These are phyloP conservation scores for Papilio gigon DNA, from an alignment of 2,888 invertebrate species.

Conservation along the genomic window DNA sequence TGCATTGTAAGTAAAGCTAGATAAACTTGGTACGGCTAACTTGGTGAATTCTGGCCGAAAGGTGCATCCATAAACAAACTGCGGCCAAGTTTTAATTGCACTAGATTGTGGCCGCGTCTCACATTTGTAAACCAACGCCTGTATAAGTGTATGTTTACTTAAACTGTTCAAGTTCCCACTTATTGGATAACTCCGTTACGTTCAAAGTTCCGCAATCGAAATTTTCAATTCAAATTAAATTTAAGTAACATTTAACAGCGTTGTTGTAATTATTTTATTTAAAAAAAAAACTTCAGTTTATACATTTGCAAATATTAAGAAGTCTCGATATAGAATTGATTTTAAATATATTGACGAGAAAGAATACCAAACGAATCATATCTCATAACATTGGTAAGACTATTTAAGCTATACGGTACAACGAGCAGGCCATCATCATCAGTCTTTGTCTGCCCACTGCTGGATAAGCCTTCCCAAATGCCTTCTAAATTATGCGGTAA, in stretches of 20 bases:
- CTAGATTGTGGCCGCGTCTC: slow-evolving; percentile 63
- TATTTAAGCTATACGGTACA: neutral
- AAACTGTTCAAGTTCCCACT: slow-evolving; percentile 39
- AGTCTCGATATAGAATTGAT: too few relatives aligned
- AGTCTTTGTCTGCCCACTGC: too few relatives aligned
- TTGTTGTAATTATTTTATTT: too few relatives aligned
- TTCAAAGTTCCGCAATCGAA: slow-evolving; percentile 6
- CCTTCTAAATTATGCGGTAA: too few relatives aligned
- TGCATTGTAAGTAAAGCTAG: slow-evolving; percentile 67
- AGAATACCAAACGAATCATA: neutral
- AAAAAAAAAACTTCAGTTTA: neutral
- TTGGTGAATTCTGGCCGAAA: slow-evolving; percentile 68
- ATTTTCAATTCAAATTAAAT: slow-evolving; percentile 29
- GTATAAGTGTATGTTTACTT: slow-evolving; percentile 41
- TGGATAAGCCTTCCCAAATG: too few relatives aligned
- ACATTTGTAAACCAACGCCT: slow-evolving; percentile 48
- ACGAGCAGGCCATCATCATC: too few relatives aligned
- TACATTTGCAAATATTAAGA: neutral
- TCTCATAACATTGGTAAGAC: neutral
- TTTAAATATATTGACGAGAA: too few relatives aligned
- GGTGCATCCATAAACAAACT: slow-evolving; percentile 76
- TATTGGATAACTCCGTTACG: slow-evolving; percentile 36
- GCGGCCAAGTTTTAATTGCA: slow-evolving; percentile 75
- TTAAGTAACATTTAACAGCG: slow-evolving; percentile 1
- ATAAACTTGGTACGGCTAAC: slow-evolving; percentile 57